These are phyloP conservation scores for Enteromius thamalakanensis DNA, from an alignment of 2,797 vertebrate species.

Conservation along the genomic window DNA sequence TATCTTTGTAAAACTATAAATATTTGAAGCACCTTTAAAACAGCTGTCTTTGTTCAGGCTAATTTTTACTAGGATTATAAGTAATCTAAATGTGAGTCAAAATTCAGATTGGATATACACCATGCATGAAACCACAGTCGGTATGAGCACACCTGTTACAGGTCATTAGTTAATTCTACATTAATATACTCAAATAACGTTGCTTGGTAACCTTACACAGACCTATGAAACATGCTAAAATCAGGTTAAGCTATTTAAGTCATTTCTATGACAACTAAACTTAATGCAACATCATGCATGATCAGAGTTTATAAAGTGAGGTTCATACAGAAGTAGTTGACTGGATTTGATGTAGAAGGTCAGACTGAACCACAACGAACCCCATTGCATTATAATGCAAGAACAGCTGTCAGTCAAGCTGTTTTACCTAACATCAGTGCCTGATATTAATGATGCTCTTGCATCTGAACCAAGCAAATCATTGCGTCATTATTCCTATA, in stretches of 20 bases:
- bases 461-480: background rate
- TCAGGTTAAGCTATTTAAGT: background rate
- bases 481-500: background rate
- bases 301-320: background rate
- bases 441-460: background rate
- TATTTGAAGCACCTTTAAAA: constrained; percentile 11
- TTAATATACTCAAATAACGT: background rate
- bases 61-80: constrained; percentile 12
- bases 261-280: background rate
- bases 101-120: background rate
- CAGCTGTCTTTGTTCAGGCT: constrained; percentile 23
- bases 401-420: background rate
- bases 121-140: background rate
- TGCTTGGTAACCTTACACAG: background rate
- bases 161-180: background rate
- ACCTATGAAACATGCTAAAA: background rate
- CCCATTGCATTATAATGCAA: background rate
- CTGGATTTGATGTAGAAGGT: background rate
- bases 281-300: background rate
- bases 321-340: background rate
- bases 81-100: background rate
- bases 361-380: background rate
- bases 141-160: background rate
- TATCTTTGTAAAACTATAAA: background rate
- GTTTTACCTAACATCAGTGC: background rate